Percentiles rank a stretch among this genome's conserved stretches.
phyloP scores from a whole-genome alignment of 2,888 invertebrate genomes.

The Chalcis sispes region DNA sequence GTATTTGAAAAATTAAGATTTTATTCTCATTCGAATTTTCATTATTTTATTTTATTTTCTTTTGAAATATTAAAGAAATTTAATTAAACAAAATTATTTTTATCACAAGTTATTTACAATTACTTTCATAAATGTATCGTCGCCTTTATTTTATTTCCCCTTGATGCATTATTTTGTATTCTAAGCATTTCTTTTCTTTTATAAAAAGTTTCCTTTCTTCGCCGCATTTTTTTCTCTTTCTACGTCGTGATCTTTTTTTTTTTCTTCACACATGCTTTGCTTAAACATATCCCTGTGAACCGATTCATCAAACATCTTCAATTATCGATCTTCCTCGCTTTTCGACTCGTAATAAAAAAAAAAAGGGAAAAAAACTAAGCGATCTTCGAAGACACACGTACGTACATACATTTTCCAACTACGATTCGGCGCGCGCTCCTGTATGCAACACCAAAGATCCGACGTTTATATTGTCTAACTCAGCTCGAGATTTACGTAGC shows the following conservation, averaged over 20 bases:
- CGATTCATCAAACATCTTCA: conserved; percentile 56
- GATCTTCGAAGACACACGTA: conserved; percentile 24
- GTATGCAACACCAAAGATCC: conserved; percentile 50
- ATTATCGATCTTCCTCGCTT: conserved; percentile 54
- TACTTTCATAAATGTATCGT: conserved; percentile 41
- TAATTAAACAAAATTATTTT: not conserved
- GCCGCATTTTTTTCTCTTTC: no score
- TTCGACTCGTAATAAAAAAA: conserved; percentile 23
- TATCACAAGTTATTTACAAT: conserved; percentile 30
- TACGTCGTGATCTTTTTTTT: no score
- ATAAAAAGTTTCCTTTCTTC: not conserved
- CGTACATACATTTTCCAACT: not conserved
- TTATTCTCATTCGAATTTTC: no score
- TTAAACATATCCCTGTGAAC: not conserved
- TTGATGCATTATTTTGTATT: not conserved
- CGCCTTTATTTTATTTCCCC: not conserved
- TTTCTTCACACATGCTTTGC: no score
- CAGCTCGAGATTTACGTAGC: conserved; percentile 58
- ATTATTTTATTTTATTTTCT: no score
- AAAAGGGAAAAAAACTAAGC: conserved; percentile 18
- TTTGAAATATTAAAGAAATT: no score
- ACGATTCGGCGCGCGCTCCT: not conserved
- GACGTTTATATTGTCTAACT: conserved; percentile 49
- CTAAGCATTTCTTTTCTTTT: no score
- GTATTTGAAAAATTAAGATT: no score